Conservation (phyloP, 2,888 invertebrate species). For the Scaptomyza parva region DNA sequence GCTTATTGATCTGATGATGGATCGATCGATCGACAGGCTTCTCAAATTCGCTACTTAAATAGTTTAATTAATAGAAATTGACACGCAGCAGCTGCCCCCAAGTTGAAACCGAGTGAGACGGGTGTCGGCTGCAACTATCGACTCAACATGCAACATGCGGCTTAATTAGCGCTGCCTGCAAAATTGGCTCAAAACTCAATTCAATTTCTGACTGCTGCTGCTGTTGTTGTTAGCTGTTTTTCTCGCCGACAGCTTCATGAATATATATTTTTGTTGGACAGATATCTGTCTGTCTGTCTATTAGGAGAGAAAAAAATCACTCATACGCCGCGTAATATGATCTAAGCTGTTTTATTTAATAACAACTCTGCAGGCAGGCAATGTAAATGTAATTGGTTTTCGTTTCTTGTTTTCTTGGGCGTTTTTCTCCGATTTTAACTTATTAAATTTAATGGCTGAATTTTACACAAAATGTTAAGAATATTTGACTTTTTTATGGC, state of each 20-base stretch:
- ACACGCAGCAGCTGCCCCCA: conserved; percentile 32
- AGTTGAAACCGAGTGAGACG: conserved; percentile 1
- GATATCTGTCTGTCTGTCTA: conserved; percentile 14
- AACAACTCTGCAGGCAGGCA: conserved; percentile 43
- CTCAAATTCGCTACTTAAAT: conserved; percentile 37
- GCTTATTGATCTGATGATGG: conserved; percentile 29
- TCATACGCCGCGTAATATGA: conserved; percentile 56
- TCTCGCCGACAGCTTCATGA: too few relatives aligned
- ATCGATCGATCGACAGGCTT: conserved; percentile 41
- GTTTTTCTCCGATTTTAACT: conserved; percentile 57
- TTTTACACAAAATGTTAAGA: conserved; percentile 46
- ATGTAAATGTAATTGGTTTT: conserved; percentile 43
- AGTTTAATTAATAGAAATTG: conserved; percentile 57
- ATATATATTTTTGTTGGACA: conserved; percentile 47
- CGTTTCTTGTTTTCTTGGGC: conserved; percentile 39
- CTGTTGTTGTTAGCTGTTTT: conserved; percentile 17
- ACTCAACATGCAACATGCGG: conserved; percentile 51
- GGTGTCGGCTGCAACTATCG: conserved; percentile 4
- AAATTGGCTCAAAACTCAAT: conserved; percentile 44
- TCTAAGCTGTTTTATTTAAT: conserved; percentile 44
- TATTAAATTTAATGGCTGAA: conserved; percentile 72
- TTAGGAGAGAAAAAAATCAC: conserved; percentile 31
- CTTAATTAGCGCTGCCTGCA: conserved; percentile 58
- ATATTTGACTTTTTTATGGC: conserved; percentile 26
- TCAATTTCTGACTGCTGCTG: too few relatives aligned